Base-by-base conservation (phyloP, 2,113 vertebrate species). In the Phaetusa simplex region DNA sequence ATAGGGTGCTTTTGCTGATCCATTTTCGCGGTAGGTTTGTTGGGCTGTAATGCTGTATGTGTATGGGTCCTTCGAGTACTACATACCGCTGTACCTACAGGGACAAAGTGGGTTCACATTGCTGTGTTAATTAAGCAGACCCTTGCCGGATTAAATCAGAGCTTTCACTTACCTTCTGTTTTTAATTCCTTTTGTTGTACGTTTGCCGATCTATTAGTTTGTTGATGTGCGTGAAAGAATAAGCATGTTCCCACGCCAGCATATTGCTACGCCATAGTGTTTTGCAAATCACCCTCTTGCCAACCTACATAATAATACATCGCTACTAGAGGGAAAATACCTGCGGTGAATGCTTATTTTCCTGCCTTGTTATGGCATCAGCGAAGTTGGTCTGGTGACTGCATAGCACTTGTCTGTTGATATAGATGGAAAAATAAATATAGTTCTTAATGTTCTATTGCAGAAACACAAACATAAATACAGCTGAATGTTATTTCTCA, bases 321-420 rank as follows among this genome's bases (percentile, higher is more conserved):
- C 7, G 58, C 95, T 93, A 40, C 76, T 90, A 61, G 94, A 74
- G 49, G 56, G 86, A 79, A 97, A 96, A 94, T 96, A 98, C 97
- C 97, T 98, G 97, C 45, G 23, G 92, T 84, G 87, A 96, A 85
- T 97, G 86, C 92, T 95, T 87, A 88, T 95, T 96, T 93, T 86
- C 89, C 96, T 94, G 40, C 62, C 95, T 98, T 62, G 78, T 66
- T 94, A 56, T 5, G 89, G 77, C 65, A 91, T 64, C 47, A 18
- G 62, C 42, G 70, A 83, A 85, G 47, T 52, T 90, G 88, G 94
- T 85, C 95, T 94, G 95, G 81, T 92, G 72, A 65, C 93, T 56
- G 71, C 36, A 4, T 56, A 86, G 95, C 58, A 30, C 94, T 96
- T 91, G 85, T 88, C 73, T 93, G 79, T 97, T 97, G 95, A 96